Percentiles rank a stretch among this genome's conserved stretches.
These are phyloP conservation scores for Mongoloraphidia duomilia DNA, from an alignment of 2,888 invertebrate genomes.

Conservation along the genomic window DNA sequence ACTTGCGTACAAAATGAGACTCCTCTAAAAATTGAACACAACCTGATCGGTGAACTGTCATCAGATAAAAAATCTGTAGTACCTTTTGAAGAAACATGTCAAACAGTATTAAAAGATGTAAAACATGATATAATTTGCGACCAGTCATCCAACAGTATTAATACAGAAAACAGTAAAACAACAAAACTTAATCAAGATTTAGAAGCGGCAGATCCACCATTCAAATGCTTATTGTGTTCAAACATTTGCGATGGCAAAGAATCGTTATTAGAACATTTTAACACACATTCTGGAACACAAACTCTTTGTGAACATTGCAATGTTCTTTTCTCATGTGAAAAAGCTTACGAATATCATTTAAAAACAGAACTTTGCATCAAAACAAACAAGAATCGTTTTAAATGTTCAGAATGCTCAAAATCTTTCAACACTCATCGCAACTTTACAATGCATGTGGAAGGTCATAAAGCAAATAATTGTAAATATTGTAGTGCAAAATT, in stretches of 20 bases:
- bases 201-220: neutral
- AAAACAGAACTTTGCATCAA: neutral
- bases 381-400: neutral
- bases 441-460: conserved; percentile 23
- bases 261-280: conserved; percentile 16
- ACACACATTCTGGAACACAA: conserved; percentile 16
- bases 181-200: too few species aligned
- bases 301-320: conserved; percentile 15
- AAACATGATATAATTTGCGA: too few species aligned
- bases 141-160: too few species aligned
- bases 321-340: neutral
- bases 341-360: neutral
- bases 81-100: too few species aligned
- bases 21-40: too few species aligned
- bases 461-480: conserved; percentile 26
- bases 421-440: conserved; percentile 15
- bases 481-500: conserved; percentile 24
- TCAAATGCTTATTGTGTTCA: neutral
- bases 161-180: too few species aligned
- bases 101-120: too few species aligned
- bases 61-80: too few species aligned
- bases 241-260: conserved; percentile 5
- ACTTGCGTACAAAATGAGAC: neutral
- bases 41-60: too few species aligned
- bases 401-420: conserved; percentile 1